Evolutionary conservation across 2,797 vertebrate species (phyloP).

Genomic region (Cyclopterus lumpus): DNA sequence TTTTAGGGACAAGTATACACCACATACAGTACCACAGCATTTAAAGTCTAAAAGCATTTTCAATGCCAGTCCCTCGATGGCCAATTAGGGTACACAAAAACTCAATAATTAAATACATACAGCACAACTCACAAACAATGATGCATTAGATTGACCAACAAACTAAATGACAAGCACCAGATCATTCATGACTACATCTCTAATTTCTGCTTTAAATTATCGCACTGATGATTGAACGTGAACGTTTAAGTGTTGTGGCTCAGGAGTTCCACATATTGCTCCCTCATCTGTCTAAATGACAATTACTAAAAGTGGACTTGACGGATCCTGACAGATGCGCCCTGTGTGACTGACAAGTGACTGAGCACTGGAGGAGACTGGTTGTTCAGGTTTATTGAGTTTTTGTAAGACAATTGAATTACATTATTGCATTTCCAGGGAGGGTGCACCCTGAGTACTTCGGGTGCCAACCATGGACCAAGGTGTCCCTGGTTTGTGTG

Average conservation of each 20-base stretch:
- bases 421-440: not conserved
- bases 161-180: not conserved
- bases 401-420: not conserved
- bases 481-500: not conserved
- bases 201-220: not conserved
- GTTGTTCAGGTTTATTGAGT: not conserved
- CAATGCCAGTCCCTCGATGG: not conserved
- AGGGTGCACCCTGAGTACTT: not conserved
- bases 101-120: not conserved
- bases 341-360: not conserved
- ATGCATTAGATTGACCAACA: too few relatives aligned
- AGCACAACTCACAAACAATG: not conserved
- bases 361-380: not conserved
- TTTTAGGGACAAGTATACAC: not conserved
- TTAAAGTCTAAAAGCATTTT: not conserved
- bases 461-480: too few relatives aligned
- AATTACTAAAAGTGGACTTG: not conserved
- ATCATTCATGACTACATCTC: not conserved
- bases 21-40: not conserved
- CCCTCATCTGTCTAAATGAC: not conserved
- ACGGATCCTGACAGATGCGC: not conserved
- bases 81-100: not conserved
- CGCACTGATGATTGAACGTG: not conserved
- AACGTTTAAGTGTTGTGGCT: not conserved
- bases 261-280: not conserved